These are phyloP conservation scores for Cacatua alba DNA, from an alignment of 2,113 vertebrate species.

Conservation along the genomic window DNA sequence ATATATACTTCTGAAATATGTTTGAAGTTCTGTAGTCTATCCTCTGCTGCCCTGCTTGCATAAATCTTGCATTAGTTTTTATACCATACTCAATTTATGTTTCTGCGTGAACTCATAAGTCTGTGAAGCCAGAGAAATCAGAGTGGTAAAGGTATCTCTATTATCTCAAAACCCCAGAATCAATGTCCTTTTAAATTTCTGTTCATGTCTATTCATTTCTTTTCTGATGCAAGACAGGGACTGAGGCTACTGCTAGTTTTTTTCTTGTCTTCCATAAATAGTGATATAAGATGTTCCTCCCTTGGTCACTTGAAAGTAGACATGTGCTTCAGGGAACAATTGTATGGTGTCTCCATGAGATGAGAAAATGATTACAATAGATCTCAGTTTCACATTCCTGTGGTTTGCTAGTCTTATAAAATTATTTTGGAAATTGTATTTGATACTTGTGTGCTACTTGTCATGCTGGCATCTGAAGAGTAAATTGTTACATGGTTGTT, in stretches of 20 bases:
- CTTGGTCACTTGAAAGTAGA: not conserved
- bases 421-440: not conserved
- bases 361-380: not conserved
- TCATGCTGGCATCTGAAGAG: not conserved
- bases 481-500: not conserved
- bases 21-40: not conserved
- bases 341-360: not conserved
- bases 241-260: not conserved
- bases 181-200: not conserved
- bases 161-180: not conserved
- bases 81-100: not conserved
- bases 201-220: accelerated
- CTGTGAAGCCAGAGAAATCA: not conserved
- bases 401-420: not conserved
- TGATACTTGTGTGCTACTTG: not conserved
- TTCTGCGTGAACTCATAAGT: not conserved
- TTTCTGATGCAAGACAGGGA: not conserved
- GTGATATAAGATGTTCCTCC: not conserved
- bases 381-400: not conserved
- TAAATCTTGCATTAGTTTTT: not conserved
- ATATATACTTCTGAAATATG: not conserved
- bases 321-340: not conserved
- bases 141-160: not conserved
- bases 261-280: not conserved
- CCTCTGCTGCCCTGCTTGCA: not conserved